Percentiles rank a stretch among this genome's conserved stretches.
Evolutionary conservation across 2,113 vertebrate genomes (phyloP).

Genomic region (Callopanchax toddi): DNA sequence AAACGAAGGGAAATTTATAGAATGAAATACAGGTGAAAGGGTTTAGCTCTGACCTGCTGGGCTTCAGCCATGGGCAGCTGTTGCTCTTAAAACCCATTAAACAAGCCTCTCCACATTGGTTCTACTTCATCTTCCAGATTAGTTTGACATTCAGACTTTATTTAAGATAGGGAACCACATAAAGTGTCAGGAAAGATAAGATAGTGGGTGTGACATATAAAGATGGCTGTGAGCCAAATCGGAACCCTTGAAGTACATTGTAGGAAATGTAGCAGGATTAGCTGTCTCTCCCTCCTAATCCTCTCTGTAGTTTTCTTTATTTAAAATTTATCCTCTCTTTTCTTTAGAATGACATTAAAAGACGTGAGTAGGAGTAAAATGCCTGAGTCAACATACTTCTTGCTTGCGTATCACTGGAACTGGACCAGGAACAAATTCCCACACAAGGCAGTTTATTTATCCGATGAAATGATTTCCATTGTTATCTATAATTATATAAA

Average conservation of each 20-base stretch:
- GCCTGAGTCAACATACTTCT: conserved; percentile 27
- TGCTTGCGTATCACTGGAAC: conserved; percentile 40
- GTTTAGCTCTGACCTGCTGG: conserved; percentile 8
- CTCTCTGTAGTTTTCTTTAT: not conserved
- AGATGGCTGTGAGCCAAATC: conserved; percentile 34
- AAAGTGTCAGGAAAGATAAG: conserved; percentile 56
- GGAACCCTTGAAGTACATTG: conserved; percentile 33
- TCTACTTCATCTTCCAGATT: conserved; percentile 47
- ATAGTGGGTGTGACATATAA: not conserved
- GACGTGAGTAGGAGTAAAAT: conserved; percentile 23
- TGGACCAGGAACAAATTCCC: conserved; percentile 40
- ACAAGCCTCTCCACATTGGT: conserved; percentile 39
- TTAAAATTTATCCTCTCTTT: not conserved
- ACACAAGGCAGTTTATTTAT: conserved; percentile 55
- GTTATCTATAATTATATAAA: conserved; percentile 61
- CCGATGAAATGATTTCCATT: conserved; percentile 47
- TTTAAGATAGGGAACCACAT: conserved; percentile 32
- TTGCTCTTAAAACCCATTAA: conserved; percentile 42
- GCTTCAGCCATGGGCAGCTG: conserved; percentile 27
- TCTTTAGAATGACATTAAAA: conserved; percentile 1
- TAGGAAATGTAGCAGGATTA: conserved; percentile 20
- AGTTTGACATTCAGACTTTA: conserved; percentile 30
- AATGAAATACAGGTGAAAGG: conserved; percentile 29
- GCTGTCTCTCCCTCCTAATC: not conserved
- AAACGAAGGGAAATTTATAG: conserved; percentile 1